Evolutionary conservation across 2,113 vertebrate species (phyloP).

Genomic region (Urocitellus parryii): DNA sequence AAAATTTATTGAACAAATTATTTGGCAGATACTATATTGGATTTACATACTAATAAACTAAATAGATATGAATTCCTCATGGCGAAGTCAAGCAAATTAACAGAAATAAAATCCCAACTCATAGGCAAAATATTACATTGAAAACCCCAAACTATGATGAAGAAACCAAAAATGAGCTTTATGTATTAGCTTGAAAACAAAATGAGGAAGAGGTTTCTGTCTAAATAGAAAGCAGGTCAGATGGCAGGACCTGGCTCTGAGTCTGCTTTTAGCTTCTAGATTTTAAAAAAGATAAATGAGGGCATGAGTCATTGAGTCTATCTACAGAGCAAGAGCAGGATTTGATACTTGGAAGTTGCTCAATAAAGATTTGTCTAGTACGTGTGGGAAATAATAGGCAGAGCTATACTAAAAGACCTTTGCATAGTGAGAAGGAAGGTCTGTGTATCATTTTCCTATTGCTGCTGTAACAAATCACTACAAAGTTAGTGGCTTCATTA

Average conservation of each 20-base stretch:
- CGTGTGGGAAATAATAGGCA: not conserved
- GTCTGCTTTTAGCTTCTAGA: too few species aligned
- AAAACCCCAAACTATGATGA: not conserved
- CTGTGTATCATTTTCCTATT: not conserved
- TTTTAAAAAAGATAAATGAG: too few species aligned
- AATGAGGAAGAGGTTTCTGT: not conserved
- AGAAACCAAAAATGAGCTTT: not conserved
- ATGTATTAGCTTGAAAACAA: not conserved
- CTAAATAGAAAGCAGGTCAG: too few species aligned
- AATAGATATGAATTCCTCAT: not conserved
- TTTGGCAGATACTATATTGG: not conserved
- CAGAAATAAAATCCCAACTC: not conserved
- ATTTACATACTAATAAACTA: not conserved
- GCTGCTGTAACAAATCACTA: not conserved
- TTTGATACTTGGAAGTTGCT: not conserved
- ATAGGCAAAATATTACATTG: not conserved
- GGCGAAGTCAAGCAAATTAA: not conserved
- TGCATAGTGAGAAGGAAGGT: not conserved
- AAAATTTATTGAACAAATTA: not conserved
- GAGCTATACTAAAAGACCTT: rapidly evolving
- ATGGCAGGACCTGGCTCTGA: too few species aligned
- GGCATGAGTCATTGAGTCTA: not conserved
- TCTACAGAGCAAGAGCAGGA: not conserved
- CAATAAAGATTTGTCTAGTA: not conserved
- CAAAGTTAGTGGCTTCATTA: not conserved